Conservation (phyloP, 2,113 vertebrate genomes). For the Tyrannus savana region DNA sequence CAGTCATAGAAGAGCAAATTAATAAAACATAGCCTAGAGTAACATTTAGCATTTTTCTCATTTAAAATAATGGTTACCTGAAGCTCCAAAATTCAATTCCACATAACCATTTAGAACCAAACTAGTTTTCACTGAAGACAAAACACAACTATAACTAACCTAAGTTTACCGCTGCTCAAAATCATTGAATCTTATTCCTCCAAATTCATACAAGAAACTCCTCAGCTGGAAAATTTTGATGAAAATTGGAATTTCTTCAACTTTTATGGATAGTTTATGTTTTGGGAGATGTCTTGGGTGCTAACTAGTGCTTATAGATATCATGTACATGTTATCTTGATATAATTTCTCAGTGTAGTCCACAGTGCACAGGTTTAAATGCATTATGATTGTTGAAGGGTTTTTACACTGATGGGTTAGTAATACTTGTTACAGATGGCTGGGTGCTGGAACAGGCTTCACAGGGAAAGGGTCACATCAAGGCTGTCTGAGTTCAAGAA, state of each 20-base stretch:
- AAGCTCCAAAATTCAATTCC: neutral
- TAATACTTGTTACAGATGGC: neutral
- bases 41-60: neutral
- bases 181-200: rapidly evolving
- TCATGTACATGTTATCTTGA: neutral
- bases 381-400: neutral
- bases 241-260: neutral
- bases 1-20: neutral
- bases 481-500: neutral
- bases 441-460: neutral
- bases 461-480: neutral
- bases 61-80: neutral
- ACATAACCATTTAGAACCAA: neutral
- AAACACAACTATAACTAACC: neutral
- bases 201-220: neutral
- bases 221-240: neutral
- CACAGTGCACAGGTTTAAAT: neutral
- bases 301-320: neutral
- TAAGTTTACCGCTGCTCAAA: neutral
- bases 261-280: neutral
- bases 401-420: neutral
- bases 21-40: neutral
- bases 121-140: neutral
- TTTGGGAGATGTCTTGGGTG: neutral
- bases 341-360: neutral